A percentile compares a stretch with the other conserved stretches of the same genome.
Conservation (phyloP, 2,797 vertebrate species). For the Anableps anableps region DNA sequence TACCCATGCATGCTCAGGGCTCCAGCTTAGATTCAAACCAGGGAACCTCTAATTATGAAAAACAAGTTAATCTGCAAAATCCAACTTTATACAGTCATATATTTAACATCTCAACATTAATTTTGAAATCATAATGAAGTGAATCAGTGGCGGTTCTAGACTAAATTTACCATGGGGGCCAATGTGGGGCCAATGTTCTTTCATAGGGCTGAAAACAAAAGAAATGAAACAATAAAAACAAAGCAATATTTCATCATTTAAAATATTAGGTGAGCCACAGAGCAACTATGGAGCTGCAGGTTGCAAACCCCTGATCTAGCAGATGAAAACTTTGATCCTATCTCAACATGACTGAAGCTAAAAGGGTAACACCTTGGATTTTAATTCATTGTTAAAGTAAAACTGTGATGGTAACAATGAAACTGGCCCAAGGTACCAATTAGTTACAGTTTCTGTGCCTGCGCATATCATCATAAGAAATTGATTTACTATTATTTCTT, state of each 20-base stretch:
- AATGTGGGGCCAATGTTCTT: neutral
- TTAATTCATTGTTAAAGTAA: neutral
- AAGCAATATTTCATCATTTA: neutral
- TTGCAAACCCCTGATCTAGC: too few species aligned
- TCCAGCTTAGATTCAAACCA: neutral
- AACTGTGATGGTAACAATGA: neutral
- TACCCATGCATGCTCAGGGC: neutral
- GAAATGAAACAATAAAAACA: neutral
- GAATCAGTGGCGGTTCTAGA: neutral
- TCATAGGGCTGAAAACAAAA: neutral
- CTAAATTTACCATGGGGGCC: neutral
- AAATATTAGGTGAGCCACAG: neutral
- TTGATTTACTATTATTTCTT: neutral
- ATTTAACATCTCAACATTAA: neutral
- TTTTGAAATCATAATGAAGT: neutral
- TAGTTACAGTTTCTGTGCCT: neutral
- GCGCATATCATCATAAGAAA: neutral
- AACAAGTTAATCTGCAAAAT: neutral
- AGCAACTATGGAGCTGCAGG: neutral
- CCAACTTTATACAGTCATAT: neutral
- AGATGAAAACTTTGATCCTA: neutral
- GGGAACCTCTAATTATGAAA: neutral
- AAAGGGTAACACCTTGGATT: neutral
- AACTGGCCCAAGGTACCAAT: neutral
- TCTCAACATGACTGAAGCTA: neutral